phyloP scores from a whole-genome alignment of 2,113 vertebrate genomes.

The Labeo rohita region DNA sequence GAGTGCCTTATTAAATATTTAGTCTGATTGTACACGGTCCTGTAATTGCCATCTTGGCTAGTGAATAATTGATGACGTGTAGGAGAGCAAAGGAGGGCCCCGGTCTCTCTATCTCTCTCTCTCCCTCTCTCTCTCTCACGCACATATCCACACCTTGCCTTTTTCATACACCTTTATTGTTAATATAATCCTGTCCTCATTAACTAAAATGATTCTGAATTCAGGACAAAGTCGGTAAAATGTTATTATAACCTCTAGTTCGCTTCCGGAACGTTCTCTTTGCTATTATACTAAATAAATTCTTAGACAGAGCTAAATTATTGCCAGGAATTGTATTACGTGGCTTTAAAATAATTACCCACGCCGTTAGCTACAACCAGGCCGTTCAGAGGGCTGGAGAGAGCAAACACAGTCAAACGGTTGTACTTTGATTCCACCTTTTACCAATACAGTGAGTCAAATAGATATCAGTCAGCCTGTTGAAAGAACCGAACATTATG shows the following conservation, averaged over 20 bases:
- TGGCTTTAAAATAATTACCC: background rate
- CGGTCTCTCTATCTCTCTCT: conserved; percentile 32
- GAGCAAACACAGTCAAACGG: background rate
- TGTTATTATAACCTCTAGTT: background rate
- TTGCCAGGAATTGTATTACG: background rate
- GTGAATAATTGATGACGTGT: conserved; percentile 81
- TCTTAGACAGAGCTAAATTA: background rate
- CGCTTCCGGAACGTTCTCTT: background rate
- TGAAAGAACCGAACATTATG: background rate
- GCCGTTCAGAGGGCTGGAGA: background rate
- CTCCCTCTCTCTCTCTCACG: conserved; percentile 37
- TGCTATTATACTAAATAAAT: background rate
- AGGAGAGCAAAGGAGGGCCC: conserved; percentile 69
- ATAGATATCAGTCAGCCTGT: background rate
- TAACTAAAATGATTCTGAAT: conserved; percentile 6
- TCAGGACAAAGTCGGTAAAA: background rate
- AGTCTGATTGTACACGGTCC: conserved; percentile 83
- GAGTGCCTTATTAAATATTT: conserved; percentile 85
- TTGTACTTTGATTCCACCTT: conserved; percentile 3
- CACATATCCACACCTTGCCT: conserved; percentile 38
- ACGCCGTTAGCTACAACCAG: background rate
- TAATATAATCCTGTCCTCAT: conserved; percentile 33
- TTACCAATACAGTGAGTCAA: background rate
- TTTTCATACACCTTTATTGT: conserved; percentile 25
- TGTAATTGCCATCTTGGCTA: conserved; percentile 82